These are phyloP conservation scores for Pterostichus niger DNA, from an alignment of 2,888 invertebrate genomes.

Conservation along the genomic window DNA sequence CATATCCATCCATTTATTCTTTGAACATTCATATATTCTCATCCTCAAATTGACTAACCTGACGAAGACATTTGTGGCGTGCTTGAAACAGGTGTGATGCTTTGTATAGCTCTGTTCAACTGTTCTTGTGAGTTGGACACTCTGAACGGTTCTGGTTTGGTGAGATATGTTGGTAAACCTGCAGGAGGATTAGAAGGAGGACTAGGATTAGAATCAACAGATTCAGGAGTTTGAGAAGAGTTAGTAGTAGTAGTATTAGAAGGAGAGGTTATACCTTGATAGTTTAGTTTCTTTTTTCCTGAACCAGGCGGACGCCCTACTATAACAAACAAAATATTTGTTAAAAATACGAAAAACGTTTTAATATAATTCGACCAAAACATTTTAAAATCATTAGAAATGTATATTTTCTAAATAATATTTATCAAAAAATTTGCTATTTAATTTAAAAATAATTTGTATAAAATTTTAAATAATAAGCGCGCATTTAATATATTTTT, in stretches of 20 bases:
- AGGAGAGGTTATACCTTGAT: conserved; percentile 73
- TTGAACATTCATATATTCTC: too few relatives aligned
- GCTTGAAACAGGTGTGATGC: conserved; percentile 73
- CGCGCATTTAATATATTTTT: too few relatives aligned
- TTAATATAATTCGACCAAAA: too few relatives aligned
- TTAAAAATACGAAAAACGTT: too few relatives aligned
- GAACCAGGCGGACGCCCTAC: conserved; percentile 79
- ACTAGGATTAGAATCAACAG: conserved; percentile 19
- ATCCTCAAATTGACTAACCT: conserved; percentile 18
- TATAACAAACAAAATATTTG: conserved; percentile 69
- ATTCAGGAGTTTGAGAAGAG: conserved; percentile 67
- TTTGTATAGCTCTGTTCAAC: conserved; percentile 76
- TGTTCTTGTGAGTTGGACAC: conserved; percentile 71
- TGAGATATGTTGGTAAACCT: conserved; percentile 30
- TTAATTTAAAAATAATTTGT: too few relatives aligned
- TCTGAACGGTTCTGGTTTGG: conserved; percentile 63
- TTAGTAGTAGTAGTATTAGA: conserved; percentile 36
- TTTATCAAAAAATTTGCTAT: too few relatives aligned
- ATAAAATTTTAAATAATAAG: too few relatives aligned
- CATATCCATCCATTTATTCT: too few relatives aligned
- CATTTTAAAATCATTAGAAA: too few relatives aligned
- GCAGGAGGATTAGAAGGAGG: conserved; percentile 31
- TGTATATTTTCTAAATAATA: too few relatives aligned
- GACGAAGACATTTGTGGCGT: not conserved
- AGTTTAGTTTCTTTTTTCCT: conserved; percentile 74